A percentile compares a stretch with the other conserved stretches of the same genome.
These are phyloP conservation scores for Fulmarus glacialis DNA, from an alignment of 2,113 vertebrate genomes.

Conservation along the genomic window DNA sequence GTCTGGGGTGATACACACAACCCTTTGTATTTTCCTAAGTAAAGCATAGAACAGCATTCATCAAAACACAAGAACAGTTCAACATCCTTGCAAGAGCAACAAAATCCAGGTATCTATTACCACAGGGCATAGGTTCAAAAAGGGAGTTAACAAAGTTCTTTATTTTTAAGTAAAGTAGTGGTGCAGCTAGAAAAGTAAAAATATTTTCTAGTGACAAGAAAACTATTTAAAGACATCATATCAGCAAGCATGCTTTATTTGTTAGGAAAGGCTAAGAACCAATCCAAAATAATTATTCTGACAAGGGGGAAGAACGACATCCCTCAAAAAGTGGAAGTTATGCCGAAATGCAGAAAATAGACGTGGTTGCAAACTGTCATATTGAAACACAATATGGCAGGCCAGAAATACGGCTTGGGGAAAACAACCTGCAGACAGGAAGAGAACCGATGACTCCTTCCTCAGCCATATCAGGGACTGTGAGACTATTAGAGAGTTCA, in stretches of 20 bases:
- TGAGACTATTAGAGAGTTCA: not conserved
- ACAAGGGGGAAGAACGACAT: not conserved
- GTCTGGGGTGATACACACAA: not conserved
- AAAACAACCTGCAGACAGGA: not conserved
- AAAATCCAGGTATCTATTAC: not conserved
- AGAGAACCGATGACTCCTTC: not conserved
- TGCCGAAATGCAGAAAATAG: not conserved
- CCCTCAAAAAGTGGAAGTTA: not conserved
- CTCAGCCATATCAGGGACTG: not conserved
- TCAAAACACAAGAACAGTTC: not conserved
- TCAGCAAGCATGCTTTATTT: not conserved
- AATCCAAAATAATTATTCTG: not conserved
- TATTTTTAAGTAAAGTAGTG: not conserved
- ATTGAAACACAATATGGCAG: not conserved
- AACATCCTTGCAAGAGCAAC: not conserved
- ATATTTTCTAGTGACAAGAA: not conserved
- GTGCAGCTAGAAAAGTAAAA: not conserved
- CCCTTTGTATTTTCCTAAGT: not conserved
- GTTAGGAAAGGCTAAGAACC: not conserved
- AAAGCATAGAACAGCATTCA: not conserved
- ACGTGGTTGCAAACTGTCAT: not conserved
- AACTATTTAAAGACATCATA: not conserved
- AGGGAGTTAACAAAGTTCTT: not conserved
- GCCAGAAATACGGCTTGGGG: not conserved
- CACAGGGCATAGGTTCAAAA: not conserved